Base-by-base conservation (phyloP, 2,797 vertebrate genomes). In the Liparis tanakae region DNA sequence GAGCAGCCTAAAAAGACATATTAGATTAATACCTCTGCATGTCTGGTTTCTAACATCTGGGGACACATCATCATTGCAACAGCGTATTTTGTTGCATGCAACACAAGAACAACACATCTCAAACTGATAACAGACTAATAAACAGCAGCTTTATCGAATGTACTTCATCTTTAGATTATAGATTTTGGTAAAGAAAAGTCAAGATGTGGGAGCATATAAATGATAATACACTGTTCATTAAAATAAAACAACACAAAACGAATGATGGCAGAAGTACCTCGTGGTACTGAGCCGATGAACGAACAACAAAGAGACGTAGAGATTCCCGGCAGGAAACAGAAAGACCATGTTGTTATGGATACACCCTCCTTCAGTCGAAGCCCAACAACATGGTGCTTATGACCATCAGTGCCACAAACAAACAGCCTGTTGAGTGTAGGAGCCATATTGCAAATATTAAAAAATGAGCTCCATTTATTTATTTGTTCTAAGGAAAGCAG, bases 201-300 rank as follows among this genome's bases (percentile, higher is more conserved):
- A 15, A 58, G 5, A 63, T 53, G 25, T 10, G 43, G 22, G 15
- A 34, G 39, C n/a, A 48, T 17, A 48, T 62, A 8, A 37, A 48
- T n/a, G 72, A 61, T 46, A 67, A 67, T 5, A 53, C 2, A 67
- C 12, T 36, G 1, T 43, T 73, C 43, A 43, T 25, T 6, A 44
- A 64, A 18, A 6, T 4, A 44, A 67, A 18, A 6, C 22, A 17
- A 17, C 17, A 59, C 33, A 41, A 58, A 43, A 50, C 14, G 33
- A 37, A 50, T 53, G 34, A 37, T 33, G 9, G 15, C 33, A 44
- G 46, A 59, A 50, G n/a, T 30, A 13, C 17, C 37, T 55, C 37
- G 30, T 37, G 65, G 65, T 8, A 55, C 65, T 60, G 25, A 67
- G 59, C 34, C 33, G 43, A 69, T 54, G 44, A 61, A 43, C 22